These are phyloP conservation scores for Trachelus stipa DNA, from an alignment of 2,888 invertebrate genomes.

Conservation along the genomic window DNA sequence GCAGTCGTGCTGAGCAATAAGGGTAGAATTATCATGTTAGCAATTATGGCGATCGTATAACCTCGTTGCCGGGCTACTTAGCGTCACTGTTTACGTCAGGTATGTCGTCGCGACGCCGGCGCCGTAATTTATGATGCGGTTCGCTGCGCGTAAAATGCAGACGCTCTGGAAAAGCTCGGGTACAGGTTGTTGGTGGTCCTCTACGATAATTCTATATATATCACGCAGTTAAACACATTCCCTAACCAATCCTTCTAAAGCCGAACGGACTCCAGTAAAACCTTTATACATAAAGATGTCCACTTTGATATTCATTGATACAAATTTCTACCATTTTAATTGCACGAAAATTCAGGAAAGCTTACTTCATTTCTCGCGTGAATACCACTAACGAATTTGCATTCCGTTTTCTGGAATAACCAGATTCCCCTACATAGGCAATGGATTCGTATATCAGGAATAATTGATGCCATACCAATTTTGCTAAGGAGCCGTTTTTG, in stretches of 20 bases:
- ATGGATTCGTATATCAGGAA: not conserved
- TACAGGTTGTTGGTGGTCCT: not conserved
- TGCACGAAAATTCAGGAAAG: not conserved
- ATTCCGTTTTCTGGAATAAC: not conserved
- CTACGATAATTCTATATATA: not conserved
- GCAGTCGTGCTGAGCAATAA: not conserved
- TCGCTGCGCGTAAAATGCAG: constrained; percentile 12
- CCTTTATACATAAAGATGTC: not conserved
- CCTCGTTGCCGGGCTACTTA: constrained; percentile 39
- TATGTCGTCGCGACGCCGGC: constrained; percentile 33
- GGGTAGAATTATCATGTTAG: not conserved
- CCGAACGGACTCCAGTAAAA: not conserved
- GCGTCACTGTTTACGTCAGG: constrained; percentile 42
- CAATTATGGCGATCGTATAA: not conserved
- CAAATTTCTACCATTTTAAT: not conserved
- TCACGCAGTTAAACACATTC: not conserved
- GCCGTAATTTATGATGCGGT: constrained; percentile 43
- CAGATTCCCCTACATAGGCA: not conserved
- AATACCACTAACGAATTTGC: not conserved
- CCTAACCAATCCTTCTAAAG: not conserved
- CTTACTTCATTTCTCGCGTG: not conserved
- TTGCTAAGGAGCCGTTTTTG: not conserved
- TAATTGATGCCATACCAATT: not conserved
- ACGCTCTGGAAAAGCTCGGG: not conserved
- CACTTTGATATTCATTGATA: not conserved